Evolutionary conservation across 2,797 vertebrate genomes (phyloP), one percentile per base, ranked within the genome.

Genomic region (Siniperca scherzeri): DNA sequence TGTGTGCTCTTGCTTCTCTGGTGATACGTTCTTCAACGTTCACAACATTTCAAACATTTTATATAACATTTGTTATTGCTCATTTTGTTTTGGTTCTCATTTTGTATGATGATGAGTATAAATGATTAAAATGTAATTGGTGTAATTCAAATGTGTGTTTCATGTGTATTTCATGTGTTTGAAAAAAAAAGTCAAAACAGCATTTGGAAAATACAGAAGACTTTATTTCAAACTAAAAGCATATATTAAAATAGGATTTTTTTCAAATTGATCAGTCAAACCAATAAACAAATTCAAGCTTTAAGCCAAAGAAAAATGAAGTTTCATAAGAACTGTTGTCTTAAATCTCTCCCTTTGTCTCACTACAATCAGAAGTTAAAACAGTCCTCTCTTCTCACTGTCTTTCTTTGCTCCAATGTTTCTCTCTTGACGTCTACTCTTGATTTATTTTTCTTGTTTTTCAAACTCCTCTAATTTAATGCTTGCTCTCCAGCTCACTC

Each of bases 401-500:
- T 72, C 42, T 70, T 65, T 56, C 12, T 64, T 44, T 22, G 66
- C 40, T 70, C 52, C n/a, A 2, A n/a, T 36, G 21, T 62, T 80
- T 60, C 9, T n/a, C 33, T 61, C 17, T 30, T 56, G 50, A 65
- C 44, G 70, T 86, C 48, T 42, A 66, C 36, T 83, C 25, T 73
- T 22, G 13, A 30, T 78, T 77, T 61, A 5, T 21, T 72, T 72
- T 38, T 71, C 36, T 22, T 59, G 16, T 62, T 76, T 52, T 25
- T 42, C 30, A 36, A 55, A 27, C 9, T 21, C 69, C 6, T 73
- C 57, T 46, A 0, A 19, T 85, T 93, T 88, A 93, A 76, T 92
- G 82, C 25, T 96, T 95, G 90, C 72, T 92, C 92, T 96, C 96
- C 82, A 96, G 90, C 77, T 91, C 84, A 0, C 55, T 92, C 82